Percentiles rank a stretch among this genome's conserved stretches.
Evolutionary conservation across 2,113 vertebrate species (phyloP).

Genomic region (Protomyctophum bolini): DNA sequence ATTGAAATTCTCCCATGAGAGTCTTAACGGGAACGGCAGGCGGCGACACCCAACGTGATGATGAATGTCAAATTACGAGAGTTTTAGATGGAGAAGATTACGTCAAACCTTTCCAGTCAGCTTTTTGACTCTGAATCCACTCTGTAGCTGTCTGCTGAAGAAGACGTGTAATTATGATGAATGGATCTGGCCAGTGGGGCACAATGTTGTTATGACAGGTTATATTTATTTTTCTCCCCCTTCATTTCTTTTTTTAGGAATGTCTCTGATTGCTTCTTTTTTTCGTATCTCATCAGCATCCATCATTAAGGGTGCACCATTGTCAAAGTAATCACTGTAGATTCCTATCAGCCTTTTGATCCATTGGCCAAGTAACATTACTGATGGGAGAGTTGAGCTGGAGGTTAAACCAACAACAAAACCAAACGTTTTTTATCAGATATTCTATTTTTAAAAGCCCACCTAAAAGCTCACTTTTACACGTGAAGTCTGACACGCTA

Average conservation of each 20-base stretch:
- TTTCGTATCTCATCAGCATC: slow-evolving; percentile 37
- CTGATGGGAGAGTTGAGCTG: slow-evolving; percentile 35
- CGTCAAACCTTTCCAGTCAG: slow-evolving; percentile 4
- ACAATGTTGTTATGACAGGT: slow-evolving; percentile 39
- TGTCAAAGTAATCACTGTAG: slow-evolving; percentile 49
- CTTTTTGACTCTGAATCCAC: slow-evolving; percentile 30
- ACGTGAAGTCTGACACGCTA: not conserved
- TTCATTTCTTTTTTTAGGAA: slow-evolving; percentile 12
- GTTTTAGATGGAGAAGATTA: slow-evolving; percentile 42
- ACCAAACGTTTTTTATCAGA: not conserved
- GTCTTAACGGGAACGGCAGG: slow-evolving; percentile 19
- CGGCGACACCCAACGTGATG: slow-evolving; percentile 23
- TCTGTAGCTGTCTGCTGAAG: slow-evolving; percentile 25
- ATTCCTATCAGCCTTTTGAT: slow-evolving; percentile 46
- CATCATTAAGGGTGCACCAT: slow-evolving; percentile 38
- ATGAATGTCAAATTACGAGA: slow-evolving; percentile 54
- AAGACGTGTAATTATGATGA: slow-evolving; percentile 39
- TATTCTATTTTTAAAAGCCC: not conserved
- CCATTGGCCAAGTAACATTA: slow-evolving; percentile 20
- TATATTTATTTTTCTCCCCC: not conserved
- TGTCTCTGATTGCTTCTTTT: slow-evolving; percentile 23
- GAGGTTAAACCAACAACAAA: slow-evolving; percentile 52
- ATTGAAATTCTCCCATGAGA: slow-evolving; percentile 56
- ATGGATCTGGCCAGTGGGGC: slow-evolving; percentile 28
- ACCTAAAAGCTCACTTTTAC: not conserved